Evolutionary conservation across 2,113 vertebrate genomes (phyloP).

Genomic region (Coptodon bakossiorum): DNA sequence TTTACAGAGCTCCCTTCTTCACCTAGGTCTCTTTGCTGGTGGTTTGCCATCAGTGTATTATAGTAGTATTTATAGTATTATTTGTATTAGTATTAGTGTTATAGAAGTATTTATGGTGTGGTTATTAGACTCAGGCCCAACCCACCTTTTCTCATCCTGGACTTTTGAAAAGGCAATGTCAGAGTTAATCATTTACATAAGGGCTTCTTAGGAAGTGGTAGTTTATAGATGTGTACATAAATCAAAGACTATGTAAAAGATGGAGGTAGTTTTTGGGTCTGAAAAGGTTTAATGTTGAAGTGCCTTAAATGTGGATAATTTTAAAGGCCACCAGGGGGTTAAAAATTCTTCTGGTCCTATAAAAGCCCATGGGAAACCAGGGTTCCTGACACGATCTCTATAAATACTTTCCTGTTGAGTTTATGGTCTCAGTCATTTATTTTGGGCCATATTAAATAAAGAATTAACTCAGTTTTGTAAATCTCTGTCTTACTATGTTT

Average conservation of each 20-base stretch:
- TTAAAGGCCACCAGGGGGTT: not conserved
- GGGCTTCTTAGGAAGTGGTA: not conserved
- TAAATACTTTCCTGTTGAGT: not conserved
- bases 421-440: not conserved
- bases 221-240: not conserved
- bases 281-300: not conserved
- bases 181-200: not conserved
- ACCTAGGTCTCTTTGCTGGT: not conserved
- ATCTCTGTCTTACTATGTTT: not conserved
- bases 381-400: not conserved
- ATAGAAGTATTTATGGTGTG: not conserved
- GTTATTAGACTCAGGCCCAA: not conserved
- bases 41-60: not conserved
- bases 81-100: not conserved
- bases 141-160: not conserved
- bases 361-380: not conserved
- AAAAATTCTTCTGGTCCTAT: not conserved
- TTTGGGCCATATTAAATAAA: not conserved
- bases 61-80: not conserved
- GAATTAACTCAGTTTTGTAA: not conserved
- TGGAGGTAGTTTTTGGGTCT: not conserved
- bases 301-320: not conserved
- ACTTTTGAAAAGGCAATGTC: not conserved
- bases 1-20: not conserved
- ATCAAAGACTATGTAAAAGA: not conserved